Evolutionary conservation across 2,113 vertebrate genomes (phyloP).

Genomic region (Australoheros scitulus): DNA sequence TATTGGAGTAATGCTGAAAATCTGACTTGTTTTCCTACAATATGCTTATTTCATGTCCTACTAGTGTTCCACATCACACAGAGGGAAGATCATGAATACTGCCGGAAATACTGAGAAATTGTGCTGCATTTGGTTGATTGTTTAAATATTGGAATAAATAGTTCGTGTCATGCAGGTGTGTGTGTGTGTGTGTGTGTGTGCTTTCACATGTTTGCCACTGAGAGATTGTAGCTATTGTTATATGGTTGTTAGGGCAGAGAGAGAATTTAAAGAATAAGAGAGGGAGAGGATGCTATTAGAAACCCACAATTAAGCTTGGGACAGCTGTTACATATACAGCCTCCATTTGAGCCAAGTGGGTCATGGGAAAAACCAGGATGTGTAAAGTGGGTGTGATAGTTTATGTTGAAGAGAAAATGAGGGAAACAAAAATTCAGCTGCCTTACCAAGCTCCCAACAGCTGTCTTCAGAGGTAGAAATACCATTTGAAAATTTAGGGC

Average conservation of each 20-base stretch:
- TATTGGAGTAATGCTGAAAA: slow-evolving; percentile 32
- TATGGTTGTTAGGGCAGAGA: not conserved
- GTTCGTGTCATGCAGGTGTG: slow-evolving; percentile 35
- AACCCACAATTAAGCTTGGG: slow-evolving; percentile 27
- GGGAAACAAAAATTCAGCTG: not conserved
- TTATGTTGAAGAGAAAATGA: not conserved
- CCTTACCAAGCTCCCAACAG: not conserved
- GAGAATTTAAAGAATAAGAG: slow-evolving; percentile 10
- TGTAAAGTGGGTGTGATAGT: slow-evolving; percentile 1
- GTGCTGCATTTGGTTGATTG: slow-evolving; percentile 33
- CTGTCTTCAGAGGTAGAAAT: not conserved
- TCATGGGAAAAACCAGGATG: slow-evolving; percentile 37
- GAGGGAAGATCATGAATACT: slow-evolving; percentile 19
- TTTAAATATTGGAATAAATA: slow-evolving; percentile 54
- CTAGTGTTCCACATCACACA: slow-evolving; percentile 51
- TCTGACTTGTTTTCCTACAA: slow-evolving; percentile 49
- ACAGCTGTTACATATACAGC: slow-evolving; percentile 11
- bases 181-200: not conserved
- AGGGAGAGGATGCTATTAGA: slow-evolving; percentile 34
- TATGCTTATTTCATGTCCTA: slow-evolving; percentile 45
- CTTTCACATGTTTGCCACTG: not conserved
- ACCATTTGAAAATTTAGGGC: slow-evolving; percentile 32
- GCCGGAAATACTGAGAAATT: slow-evolving; percentile 34
- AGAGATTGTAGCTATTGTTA: not conserved
- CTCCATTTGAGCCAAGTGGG: slow-evolving; percentile 39